phyloP scores from a whole-genome alignment of 2,888 invertebrate species.

The Platynereis dumerilii region DNA sequence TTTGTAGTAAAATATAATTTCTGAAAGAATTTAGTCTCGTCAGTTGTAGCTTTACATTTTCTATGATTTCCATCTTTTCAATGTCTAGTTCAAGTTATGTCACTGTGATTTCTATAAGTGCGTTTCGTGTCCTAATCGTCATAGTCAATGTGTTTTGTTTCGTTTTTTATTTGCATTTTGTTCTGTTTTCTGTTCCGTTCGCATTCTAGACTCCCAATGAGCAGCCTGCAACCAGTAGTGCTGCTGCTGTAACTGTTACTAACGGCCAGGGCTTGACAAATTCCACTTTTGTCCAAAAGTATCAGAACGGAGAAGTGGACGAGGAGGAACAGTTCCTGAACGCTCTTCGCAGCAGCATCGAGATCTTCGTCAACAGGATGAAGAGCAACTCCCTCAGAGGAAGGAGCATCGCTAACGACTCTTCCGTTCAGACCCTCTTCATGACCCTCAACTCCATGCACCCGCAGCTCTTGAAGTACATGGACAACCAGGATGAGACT shows the following conservation, averaged over 20 bases:
- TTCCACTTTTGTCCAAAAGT: constrained; percentile 13
- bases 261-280: constrained; percentile 44
- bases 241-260: constrained; percentile 58
- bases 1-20: too few species aligned
- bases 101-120: too few species aligned
- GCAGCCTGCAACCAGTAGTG: constrained; percentile 44
- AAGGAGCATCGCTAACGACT: constrained; percentile 94
- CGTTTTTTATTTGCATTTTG: too few species aligned
- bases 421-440: constrained; percentile 94
- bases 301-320: constrained; percentile 32
- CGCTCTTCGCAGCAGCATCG: constrained; percentile 85
- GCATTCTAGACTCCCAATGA: too few species aligned
- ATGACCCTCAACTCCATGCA: constrained; percentile 97
- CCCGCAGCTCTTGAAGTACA: constrained; percentile 86
- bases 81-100: too few species aligned
- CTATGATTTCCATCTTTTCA: too few species aligned
- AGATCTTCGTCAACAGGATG: constrained; percentile 98
- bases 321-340: constrained; percentile 80
- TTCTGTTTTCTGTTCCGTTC: too few species aligned
- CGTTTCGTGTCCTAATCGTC: too few species aligned
- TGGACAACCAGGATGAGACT: constrained; percentile 72
- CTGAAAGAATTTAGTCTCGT: too few species aligned
- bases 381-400: constrained; percentile 93
- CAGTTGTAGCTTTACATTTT: too few species aligned
- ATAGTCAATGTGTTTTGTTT: too few species aligned